phyloP scores from a whole-genome alignment of 2,888 invertebrate genomes.

The Parnassius mnemosyne region DNA sequence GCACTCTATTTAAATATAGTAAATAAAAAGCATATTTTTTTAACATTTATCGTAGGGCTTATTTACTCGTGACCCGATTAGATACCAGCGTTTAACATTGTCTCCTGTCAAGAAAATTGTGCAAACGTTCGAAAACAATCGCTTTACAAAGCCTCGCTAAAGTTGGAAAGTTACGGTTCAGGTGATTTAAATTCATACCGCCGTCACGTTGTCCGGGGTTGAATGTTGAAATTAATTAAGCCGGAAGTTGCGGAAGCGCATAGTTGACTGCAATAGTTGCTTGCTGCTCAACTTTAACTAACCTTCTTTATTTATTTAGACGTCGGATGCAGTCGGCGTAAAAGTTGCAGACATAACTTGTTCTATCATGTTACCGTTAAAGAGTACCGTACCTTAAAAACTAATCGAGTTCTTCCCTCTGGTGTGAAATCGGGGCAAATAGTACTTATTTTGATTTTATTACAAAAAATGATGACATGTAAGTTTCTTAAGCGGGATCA shows the following conservation, averaged over 20 bases:
- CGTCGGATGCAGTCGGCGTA: conserved; percentile 18
- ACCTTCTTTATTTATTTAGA: conserved; percentile 24
- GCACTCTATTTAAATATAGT: too few relatives aligned
- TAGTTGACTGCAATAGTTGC: conserved; percentile 30
- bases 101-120: conserved; percentile 23
- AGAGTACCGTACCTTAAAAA: not conserved
- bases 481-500: too few relatives aligned
- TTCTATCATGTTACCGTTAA: conserved; percentile 16
- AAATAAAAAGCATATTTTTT: not conserved
- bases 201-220: conserved; percentile 31
- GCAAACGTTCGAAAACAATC: conserved; percentile 24
- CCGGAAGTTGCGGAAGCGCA: conserved; percentile 33
- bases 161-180: conserved; percentile 34
- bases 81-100: too few relatives aligned
- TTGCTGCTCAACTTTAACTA: conserved; percentile 24
- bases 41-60: not conserved
- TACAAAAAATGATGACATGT: too few relatives aligned
- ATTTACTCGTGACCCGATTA: too few relatives aligned
- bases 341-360: conserved; percentile 15
- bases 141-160: conserved; percentile 18
- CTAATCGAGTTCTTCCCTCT: too few relatives aligned
- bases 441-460: too few relatives aligned
- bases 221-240: conserved; percentile 45
- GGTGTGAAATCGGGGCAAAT: too few relatives aligned
- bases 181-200: conserved; percentile 45